phyloP scores from a whole-genome alignment of 1,140 invertebrate genomes.

The Scaptomyza hsui region DNA sequence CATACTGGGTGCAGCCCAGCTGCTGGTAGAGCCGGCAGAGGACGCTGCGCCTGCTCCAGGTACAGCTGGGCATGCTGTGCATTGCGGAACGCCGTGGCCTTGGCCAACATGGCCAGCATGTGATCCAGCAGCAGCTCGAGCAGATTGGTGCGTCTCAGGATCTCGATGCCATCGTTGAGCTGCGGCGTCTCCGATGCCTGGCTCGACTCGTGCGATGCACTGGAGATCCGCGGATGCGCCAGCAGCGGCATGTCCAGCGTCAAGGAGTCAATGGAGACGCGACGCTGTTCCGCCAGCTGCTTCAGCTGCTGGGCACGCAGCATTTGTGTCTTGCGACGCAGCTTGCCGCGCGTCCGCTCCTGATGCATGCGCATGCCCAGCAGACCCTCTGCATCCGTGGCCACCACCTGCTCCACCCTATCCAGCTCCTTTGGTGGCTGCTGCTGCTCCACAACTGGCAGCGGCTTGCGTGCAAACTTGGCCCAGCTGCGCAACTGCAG shows the following conservation, averaged over 20 bases:
- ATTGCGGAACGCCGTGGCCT: slow-evolving; percentile 79
- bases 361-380: slow-evolving; percentile 70
- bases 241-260: slow-evolving; percentile 81
- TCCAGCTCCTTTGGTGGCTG: slow-evolving; percentile 1
- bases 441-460: slow-evolving; percentile 4
- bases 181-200: slow-evolving; percentile 9
- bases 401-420: not conserved
- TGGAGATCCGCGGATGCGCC: not conserved
- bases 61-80: slow-evolving; percentile 87
- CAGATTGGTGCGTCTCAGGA: slow-evolving; percentile 85
- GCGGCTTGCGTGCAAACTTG: slow-evolving; percentile 51
- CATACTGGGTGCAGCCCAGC: slow-evolving; percentile 84
- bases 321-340: slow-evolving; percentile 64
- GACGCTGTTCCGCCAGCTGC: slow-evolving; percentile 53
- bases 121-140: slow-evolving; percentile 87
- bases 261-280: slow-evolving; percentile 73
- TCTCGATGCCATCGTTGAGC: slow-evolving; percentile 84
- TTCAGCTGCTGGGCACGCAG: slow-evolving; percentile 73
- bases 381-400: slow-evolving; percentile 48
- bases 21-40: slow-evolving; percentile 87
- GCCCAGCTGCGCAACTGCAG: slow-evolving; percentile 79
- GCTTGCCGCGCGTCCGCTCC: slow-evolving; percentile 53
- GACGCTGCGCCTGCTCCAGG: slow-evolving; percentile 88
- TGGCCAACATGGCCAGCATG: slow-evolving; percentile 57
- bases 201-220: not conserved